Evolutionary conservation across 2,888 invertebrate species (phyloP), one percentile per base, ranked within the genome.

Genomic region (Drosophila mercatorum): DNA sequence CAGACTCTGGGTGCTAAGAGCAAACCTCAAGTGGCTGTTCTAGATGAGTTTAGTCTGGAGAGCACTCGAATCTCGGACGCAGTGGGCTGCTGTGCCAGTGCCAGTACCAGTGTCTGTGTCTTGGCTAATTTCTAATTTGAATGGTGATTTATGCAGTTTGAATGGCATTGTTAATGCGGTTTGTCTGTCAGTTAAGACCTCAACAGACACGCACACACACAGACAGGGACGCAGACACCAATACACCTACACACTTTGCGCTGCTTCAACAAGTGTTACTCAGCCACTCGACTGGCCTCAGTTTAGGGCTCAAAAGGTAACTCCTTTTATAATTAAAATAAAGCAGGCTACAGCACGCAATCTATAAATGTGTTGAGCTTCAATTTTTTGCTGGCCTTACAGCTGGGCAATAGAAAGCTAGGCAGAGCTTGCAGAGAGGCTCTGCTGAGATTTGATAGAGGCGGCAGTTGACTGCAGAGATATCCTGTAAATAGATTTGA

Each of bases 81-180:
- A 77, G 68, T 83, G 68, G 51, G 43, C 58, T 64, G 51, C 68
- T 44, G 26, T 31, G 28, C 2, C 0, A 5, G 5, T 28, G 28
- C 2, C 0, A 0, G 5, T 28, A 3, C 49, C 46, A 56, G 52
- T 73, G 14, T 52, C 46, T 58, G 52, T 73, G 53, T 61, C 43
- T 75, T 79, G 68, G 77, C 83, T 87, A 87, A 87, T 90, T 87
- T 87, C 86, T 87, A 87, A 87, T 87, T 87, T 87, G 89, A 88
- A 87, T 87, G 90, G 86, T 90, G 86, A 87, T 87, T 87, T 87
- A 87, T 87, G 89, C 86, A 88, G 77, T 73, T 86, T 78, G 79
- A 80, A 83, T 75, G 69, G 90, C 75, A 72, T 72, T 74, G 74
- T 69, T 79, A 80, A 78, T 78, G 81, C 72, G 81, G 55, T 79